A percentile compares a stretch with the other conserved stretches of the same genome.
These are phyloP conservation scores for Chaetops frenatus DNA, from an alignment of 2,113 vertebrate species.

Conservation along the genomic window DNA sequence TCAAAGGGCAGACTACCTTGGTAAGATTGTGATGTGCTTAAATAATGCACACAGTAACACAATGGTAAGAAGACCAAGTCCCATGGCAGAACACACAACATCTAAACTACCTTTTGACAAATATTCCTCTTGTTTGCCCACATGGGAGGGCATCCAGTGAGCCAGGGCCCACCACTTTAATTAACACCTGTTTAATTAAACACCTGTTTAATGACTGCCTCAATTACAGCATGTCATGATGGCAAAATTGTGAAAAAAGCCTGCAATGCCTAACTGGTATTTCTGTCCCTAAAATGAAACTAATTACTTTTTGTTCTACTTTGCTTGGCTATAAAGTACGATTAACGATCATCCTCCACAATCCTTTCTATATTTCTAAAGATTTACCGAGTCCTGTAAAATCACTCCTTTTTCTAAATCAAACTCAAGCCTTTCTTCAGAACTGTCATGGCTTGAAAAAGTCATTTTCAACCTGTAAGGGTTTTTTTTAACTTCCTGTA, in stretches of 20 bases:
- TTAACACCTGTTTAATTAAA: background rate
- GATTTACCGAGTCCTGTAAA: background rate
- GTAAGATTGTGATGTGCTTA: background rate
- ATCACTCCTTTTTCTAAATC: background rate
- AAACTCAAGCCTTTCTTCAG: background rate
- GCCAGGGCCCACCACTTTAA: background rate
- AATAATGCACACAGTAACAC: background rate
- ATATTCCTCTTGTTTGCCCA: rapidly evolving
- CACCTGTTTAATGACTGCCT: background rate
- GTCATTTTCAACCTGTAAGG: no score
- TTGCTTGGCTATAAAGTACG: background rate
- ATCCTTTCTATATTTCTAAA: background rate
- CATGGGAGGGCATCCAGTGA: background rate
- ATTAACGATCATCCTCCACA: background rate
- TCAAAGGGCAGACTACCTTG: background rate
- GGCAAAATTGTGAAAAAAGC: background rate
- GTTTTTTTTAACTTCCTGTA: no score
- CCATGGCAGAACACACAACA: background rate
- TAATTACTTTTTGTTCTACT: background rate
- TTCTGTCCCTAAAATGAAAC: background rate
- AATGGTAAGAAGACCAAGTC: background rate
- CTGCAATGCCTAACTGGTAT: background rate
- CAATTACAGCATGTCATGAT: background rate
- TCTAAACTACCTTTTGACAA: background rate
- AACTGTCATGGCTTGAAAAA: no score